These are phyloP conservation scores for Coelopa frigida DNA, from an alignment of 1,140 invertebrate species.

Conservation along the genomic window DNA sequence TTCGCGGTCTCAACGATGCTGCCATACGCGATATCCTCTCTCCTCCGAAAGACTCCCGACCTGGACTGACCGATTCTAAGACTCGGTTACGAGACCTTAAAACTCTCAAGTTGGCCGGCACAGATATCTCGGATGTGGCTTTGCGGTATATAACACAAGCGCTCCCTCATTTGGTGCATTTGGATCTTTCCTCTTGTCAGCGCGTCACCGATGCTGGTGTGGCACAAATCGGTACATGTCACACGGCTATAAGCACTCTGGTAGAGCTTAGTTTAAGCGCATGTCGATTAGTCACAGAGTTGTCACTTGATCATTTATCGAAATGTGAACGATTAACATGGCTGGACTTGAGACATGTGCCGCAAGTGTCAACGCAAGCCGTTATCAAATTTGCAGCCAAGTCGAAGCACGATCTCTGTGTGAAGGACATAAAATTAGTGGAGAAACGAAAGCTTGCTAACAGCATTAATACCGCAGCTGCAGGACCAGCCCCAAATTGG, in stretches of 20 bases:
- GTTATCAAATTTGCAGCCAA: slow-evolving; percentile 73
- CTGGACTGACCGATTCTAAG: slow-evolving; percentile 73
- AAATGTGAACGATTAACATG: slow-evolving; percentile 53
- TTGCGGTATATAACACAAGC: slow-evolving; percentile 74
- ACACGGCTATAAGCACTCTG: slow-evolving; percentile 44
- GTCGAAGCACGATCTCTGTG: slow-evolving; percentile 64
- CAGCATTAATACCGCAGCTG: no score
- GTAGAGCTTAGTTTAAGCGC: slow-evolving; percentile 67
- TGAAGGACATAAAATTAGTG: slow-evolving; percentile 67
- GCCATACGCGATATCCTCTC: slow-evolving; percentile 75
- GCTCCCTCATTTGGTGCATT: slow-evolving; percentile 59
- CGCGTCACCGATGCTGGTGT: slow-evolving; percentile 83
- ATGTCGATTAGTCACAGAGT: slow-evolving; percentile 74
- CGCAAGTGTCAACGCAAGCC: slow-evolving; percentile 67
- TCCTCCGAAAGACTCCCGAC: slow-evolving; percentile 75
- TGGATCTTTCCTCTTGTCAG: slow-evolving; percentile 79
- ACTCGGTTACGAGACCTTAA: slow-evolving; percentile 71
- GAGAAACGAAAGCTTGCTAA: slow-evolving; percentile 35
- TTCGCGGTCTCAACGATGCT: slow-evolving; percentile 72
- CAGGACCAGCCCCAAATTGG: no score
- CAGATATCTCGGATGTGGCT: slow-evolving; percentile 82
- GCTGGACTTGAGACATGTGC: slow-evolving; percentile 67
- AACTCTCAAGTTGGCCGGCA: slow-evolving; percentile 70
- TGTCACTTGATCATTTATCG: slow-evolving; percentile 67
- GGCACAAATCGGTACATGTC: slow-evolving; percentile 64